These are phyloP conservation scores for Epirrita christyi DNA, from an alignment of 2,888 invertebrate genomes.

Conservation along the genomic window DNA sequence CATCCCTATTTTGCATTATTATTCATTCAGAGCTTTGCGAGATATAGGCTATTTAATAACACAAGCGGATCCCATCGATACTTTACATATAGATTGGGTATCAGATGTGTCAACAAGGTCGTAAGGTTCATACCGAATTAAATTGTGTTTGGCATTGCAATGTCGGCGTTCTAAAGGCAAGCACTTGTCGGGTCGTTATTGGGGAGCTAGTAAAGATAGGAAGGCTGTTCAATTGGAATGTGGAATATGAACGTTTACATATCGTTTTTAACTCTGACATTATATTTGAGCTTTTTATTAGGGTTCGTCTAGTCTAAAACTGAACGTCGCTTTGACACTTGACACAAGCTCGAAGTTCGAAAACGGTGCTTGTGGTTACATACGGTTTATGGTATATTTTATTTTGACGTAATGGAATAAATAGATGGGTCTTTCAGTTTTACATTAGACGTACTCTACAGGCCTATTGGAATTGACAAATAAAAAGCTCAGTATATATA, in stretches of 20 bases:
- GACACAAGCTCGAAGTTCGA: too few relatives aligned
- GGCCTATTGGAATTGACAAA: neutral
- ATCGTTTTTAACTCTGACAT: neutral
- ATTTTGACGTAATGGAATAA: too few relatives aligned
- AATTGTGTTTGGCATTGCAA: slow-evolving; percentile 24
- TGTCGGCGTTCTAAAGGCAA: slow-evolving; percentile 9
- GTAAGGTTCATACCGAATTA: slow-evolving; percentile 23
- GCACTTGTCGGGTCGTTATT: slow-evolving; percentile 17
- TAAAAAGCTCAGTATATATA: neutral
- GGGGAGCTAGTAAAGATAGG: slow-evolving; percentile 4
- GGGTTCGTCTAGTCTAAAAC: too few relatives aligned
- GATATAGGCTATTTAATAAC: slow-evolving; percentile 73
- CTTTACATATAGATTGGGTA: slow-evolving; percentile 43
- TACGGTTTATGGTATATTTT: too few relatives aligned
- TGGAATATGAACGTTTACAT: slow-evolving; percentile 33
- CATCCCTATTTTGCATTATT: slow-evolving; percentile 48
- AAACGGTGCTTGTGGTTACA: too few relatives aligned
- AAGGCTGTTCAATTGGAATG: slow-evolving; percentile 5
- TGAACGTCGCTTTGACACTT: too few relatives aligned
- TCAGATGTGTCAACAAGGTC: slow-evolving; percentile 31
- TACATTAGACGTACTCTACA: too few relatives aligned
- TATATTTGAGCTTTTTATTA: neutral
- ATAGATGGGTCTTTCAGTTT: too few relatives aligned
- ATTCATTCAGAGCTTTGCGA: slow-evolving; percentile 67
- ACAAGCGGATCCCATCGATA: slow-evolving; percentile 52